These are phyloP conservation scores for Pterophyllum scalare DNA, from an alignment of 2,113 vertebrate genomes.

Conservation along the genomic window DNA sequence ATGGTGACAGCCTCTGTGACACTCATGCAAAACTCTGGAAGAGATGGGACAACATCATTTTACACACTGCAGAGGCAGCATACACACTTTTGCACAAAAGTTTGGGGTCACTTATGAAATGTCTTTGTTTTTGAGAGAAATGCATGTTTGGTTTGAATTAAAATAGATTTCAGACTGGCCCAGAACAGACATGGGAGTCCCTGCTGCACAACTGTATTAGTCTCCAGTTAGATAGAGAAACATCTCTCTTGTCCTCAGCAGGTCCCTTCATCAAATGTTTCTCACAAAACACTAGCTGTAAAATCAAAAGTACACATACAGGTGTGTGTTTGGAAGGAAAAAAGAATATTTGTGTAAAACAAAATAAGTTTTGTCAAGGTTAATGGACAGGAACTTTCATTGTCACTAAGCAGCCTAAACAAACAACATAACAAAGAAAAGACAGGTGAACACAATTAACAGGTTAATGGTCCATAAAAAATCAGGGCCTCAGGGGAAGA, in stretches of 20 bases:
- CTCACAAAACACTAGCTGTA: neutral
- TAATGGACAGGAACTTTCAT: neutral
- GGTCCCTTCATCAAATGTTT: neutral
- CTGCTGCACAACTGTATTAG: neutral
- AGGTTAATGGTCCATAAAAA: neutral
- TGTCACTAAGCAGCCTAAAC: neutral
- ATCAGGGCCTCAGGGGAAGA: neutral
- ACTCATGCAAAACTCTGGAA: slow-evolving; percentile 30
- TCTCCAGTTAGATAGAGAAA: neutral
- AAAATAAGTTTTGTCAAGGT: neutral
- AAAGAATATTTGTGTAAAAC: neutral
- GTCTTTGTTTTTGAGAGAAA: neutral
- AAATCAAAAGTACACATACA: neutral
- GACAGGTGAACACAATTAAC: neutral
- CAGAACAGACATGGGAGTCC: neutral
- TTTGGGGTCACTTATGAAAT: neutral
- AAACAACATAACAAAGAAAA: neutral
- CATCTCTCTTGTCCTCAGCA: neutral
- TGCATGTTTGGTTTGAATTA: neutral
- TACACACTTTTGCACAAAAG: neutral
- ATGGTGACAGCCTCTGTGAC: slow-evolving; percentile 61
- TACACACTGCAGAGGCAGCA: accelerated
- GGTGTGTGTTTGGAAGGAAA: neutral
- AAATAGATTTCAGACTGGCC: neutral
- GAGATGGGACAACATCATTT: neutral